Evolutionary conservation across 2,888 invertebrate genomes (phyloP).

Genomic region (Volucella inanis): DNA sequence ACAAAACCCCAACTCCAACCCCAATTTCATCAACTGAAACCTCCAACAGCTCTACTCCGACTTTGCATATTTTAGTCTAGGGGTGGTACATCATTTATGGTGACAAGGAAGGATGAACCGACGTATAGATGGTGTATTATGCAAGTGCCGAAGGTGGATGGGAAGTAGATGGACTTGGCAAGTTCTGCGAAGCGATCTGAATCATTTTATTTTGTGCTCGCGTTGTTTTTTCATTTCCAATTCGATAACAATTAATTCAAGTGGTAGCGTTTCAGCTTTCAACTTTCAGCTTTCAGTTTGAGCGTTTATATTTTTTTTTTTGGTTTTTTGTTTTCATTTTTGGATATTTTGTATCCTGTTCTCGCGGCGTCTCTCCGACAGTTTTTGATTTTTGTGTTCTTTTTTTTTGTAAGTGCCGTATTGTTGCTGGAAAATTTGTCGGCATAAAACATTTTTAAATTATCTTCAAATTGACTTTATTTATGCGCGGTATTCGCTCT

Average conservation of each 20-base stretch:
- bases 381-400: slow-evolving; percentile 19
- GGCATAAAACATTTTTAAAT: slow-evolving; percentile 54
- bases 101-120: slow-evolving; percentile 32
- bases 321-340: slow-evolving; percentile 4
- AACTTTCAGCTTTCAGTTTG: background rate
- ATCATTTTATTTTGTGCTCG: slow-evolving; percentile 63
- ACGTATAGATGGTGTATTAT: slow-evolving; percentile 6
- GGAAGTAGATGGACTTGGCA: background rate
- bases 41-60: slow-evolving; percentile 8
- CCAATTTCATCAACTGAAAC: background rate
- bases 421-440: slow-evolving; percentile 11
- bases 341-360: background rate
- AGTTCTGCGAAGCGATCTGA: slow-evolving; percentile 35
- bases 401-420: slow-evolving; percentile 12
- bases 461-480: slow-evolving; percentile 70
- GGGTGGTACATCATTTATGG: slow-evolving; percentile 54
- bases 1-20: too few relatives aligned
- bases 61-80: slow-evolving; percentile 52
- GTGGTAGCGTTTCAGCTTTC: slow-evolving; percentile 28
- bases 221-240: slow-evolving; percentile 68
- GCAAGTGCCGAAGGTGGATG: background rate
- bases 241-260: slow-evolving; percentile 74
- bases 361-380: background rate
- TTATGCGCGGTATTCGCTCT: slow-evolving; percentile 61
- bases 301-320: background rate